Evolutionary conservation across 2,113 vertebrate genomes (phyloP), one percentile per base, ranked within the genome.

Genomic region (Marmota flaviventris): DNA sequence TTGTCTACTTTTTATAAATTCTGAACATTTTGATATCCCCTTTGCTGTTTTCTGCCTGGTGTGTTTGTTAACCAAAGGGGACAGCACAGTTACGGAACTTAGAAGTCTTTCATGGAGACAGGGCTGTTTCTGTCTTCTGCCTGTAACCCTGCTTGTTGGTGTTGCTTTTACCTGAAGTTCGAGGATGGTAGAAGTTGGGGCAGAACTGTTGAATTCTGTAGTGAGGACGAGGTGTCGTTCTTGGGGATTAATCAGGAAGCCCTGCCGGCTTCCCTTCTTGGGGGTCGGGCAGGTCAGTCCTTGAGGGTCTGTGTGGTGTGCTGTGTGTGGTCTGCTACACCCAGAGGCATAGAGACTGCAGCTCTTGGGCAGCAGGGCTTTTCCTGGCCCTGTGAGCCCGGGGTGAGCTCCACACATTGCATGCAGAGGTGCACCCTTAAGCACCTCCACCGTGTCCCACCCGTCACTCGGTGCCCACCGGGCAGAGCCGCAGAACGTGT

Each of bases 41-140:
- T 97, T 98, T 67, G 16, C 78, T 56, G 24, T 94, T 93, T 93
- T 97, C 96, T 96, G 95, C 95, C 96, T 93, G 39, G 72, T 34
- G 34, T 63, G 8, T 22, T 92, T 79, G 27, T 48, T 48, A 85
- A 27, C 4, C 22, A 24, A 79, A 70, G 17, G 25, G 12, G 69
- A n/a, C 42, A 34, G 82, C 82, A 37, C 17, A 0, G 42, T 53
- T 22, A 13, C 0, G 34, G 73, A 53, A 10, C 18, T 51, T 8
- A 5, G 13, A 2, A 14, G 8, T 63, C 42, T 84, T 14, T 27
- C 1, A 1, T 5, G 0, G n/a, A 34, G 42, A 39, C 13, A 9
- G 20, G 12, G 20, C 1, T 16, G 34, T n/a, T 51, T 45, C 25
- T 24, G 8, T 39, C 8, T 45, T 73, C 77, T 88, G 32, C 39